phyloP scores from a whole-genome alignment of 1,140 invertebrate genomes.

The Drepana arcuata region DNA sequence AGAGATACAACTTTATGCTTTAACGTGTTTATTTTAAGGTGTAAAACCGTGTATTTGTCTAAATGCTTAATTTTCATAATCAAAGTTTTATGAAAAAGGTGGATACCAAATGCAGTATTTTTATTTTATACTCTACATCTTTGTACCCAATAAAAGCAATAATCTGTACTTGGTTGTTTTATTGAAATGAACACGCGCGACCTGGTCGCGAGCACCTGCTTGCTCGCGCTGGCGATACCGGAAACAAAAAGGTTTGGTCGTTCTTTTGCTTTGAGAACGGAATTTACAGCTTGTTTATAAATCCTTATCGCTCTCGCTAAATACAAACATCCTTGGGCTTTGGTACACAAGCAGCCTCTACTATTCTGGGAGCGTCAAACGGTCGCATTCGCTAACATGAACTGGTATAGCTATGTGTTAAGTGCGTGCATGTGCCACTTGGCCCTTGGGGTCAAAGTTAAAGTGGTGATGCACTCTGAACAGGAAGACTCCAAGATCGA shows the following conservation, averaged over 20 bases:
- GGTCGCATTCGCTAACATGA: no score
- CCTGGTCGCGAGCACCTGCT: no score
- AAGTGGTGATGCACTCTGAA: conserved; percentile 55
- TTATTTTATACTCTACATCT: conserved; percentile 71
- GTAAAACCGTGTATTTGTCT: conserved; percentile 61
- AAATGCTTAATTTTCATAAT: conserved; percentile 69
- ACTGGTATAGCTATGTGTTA: conserved; percentile 12
- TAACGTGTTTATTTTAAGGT: conserved; percentile 63
- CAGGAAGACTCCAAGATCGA: conserved; percentile 46
- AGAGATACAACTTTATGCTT: conserved; percentile 58
- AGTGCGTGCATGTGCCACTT: conserved; percentile 19
- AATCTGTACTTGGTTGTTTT: conserved; percentile 43
- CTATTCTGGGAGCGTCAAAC: no score
- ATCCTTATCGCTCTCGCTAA: no score
- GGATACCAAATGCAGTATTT: conserved; percentile 70
- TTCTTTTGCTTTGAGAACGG: conserved; percentile 17
- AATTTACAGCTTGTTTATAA: no score
- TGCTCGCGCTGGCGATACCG: not conserved
- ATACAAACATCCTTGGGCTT: no score
- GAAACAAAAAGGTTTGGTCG: conserved; percentile 6
- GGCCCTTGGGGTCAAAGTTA: conserved; percentile 44
- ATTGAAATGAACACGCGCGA: conserved; percentile 22
- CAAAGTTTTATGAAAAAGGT: conserved; percentile 63
- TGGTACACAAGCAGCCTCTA: no score
- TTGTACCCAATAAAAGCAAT: conserved; percentile 70